Evolutionary conservation across 2,888 invertebrate species (phyloP), one percentile per base, ranked within the genome.

Genomic region (Autographa gamma): DNA sequence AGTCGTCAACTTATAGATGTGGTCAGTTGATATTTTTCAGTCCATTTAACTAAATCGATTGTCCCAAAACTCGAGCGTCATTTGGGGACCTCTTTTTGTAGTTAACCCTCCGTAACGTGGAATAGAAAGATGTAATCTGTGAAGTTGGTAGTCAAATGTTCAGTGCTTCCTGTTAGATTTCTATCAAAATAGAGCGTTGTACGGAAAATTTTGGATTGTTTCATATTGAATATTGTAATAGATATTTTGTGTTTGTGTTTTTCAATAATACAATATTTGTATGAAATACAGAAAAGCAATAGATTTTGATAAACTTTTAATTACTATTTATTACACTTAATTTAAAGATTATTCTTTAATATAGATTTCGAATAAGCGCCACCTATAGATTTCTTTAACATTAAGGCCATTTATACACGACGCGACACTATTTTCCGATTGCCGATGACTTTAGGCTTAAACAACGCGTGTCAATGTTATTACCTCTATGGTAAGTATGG

Each of bases 21-120:
- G 92, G 93, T 92, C 92, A 92, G 88, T 85, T 81, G 88, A 89
- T 85, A 92, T 93, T 92, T 92, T 88, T 85, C 93, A 90, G 87
- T 89, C 90, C 93, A 94, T 93, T 93, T 82, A 91, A 91, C 92
- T 88, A 83, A 90, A 92, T 92, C 91, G 90, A 92, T 92, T 88
- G 90, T 86, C 88, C 88, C 79, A 85, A 89, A 82, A 85, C 86
- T 88, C 83, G 74, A 80, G 81, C 78, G 80, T 85, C 85, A 86
- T 86, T 79, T 76, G 63, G 69, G 69, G 70, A 73, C 69, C 84
- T 82, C 74, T 78, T 84, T 89, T 88, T 85, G 80, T 60, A 60
- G 76, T 84, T 80, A 82, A 56, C 54, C 54, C 54, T 56, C 54
- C 54, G 48, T 7, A 48, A 19, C 54, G 18, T 19, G 54, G 25